These are phyloP conservation scores for Drosophila insularis DNA, from an alignment of 1,140 invertebrate genomes.

Conservation along the genomic window DNA sequence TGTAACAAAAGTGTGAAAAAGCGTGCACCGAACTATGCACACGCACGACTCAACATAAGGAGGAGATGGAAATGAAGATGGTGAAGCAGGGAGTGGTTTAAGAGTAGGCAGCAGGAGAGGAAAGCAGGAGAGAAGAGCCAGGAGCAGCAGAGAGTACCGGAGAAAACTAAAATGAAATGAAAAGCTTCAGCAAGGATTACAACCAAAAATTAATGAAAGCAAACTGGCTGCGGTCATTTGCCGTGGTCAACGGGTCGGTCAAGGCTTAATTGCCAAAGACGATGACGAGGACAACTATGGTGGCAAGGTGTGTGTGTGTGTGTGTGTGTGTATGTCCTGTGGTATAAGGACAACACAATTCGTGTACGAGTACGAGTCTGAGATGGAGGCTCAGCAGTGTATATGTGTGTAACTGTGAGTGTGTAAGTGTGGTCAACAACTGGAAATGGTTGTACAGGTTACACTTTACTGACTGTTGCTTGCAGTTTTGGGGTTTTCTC, in stretches of 20 bases:
- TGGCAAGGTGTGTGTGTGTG: slow-evolving; percentile 20
- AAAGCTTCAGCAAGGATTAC: slow-evolving; percentile 81
- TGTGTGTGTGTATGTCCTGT: slow-evolving; percentile 4
- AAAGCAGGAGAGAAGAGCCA: background rate
- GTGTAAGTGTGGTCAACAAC: slow-evolving; percentile 46
- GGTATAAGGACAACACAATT: background rate
- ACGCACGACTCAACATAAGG: slow-evolving; percentile 49
- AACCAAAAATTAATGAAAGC: slow-evolving; percentile 82
- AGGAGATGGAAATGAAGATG: slow-evolving; percentile 12
- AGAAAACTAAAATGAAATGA: slow-evolving; percentile 77
- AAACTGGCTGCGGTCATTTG: slow-evolving; percentile 81
- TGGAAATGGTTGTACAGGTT: slow-evolving; percentile 38
- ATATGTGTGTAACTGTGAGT: background rate
- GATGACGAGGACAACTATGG: slow-evolving; percentile 46
- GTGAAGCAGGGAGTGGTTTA: background rate
- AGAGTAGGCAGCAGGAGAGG: slow-evolving; percentile 12
- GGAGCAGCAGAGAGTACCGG: slow-evolving; percentile 25
- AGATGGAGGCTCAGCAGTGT: slow-evolving; percentile 10
- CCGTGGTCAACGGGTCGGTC: slow-evolving; percentile 76
- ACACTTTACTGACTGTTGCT: slow-evolving; percentile 56
- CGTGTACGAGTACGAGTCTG: slow-evolving; percentile 7
- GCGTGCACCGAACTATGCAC: slow-evolving; percentile 69
- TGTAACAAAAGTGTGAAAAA: slow-evolving; percentile 64
- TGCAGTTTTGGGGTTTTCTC: slow-evolving; percentile 10
- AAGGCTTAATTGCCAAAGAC: slow-evolving; percentile 80